Base-by-base conservation (phyloP, 2,888 invertebrate genomes). In the Malthinus seriepunctatus region DNA sequence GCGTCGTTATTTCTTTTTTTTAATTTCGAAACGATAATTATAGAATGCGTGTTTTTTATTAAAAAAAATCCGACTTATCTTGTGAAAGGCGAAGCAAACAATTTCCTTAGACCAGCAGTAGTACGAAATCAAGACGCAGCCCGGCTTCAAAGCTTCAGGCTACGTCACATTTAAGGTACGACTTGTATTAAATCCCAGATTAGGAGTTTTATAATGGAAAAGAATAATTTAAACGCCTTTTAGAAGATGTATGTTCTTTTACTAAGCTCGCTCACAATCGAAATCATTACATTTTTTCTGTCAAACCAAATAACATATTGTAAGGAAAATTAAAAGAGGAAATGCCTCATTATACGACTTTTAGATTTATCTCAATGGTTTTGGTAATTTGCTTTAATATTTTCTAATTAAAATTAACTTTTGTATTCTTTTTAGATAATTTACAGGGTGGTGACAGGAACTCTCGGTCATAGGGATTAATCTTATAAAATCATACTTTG, bases 121-220 rank as follows among this genome's bases (percentile, higher is more conserved):
- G 51, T 51, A 46, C 56, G 63, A 65, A 63, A 62, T 62, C 65
- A 60, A 60, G 62, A 53, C 60, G 62, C 62, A 60, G 58, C 62
- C 60, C 65, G 62, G 59, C 54, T 63, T 60, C 57, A 50, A 53
- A 63, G 68, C 67, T 67, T 62, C 52, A 59, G 69, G 70, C 66
- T 69, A 66, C 67, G 70, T 68, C 68, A 70, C 68, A 66, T 68
- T 72, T 68, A 69, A 69, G 70, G 64, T 66, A 69, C 63, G 69
- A 70, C 68, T 72, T 68, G 69, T 70, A 71, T 71, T 70, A 72
- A 73, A 73, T 71, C 71, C 69, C 63, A 62, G 73, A 71, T 74
- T 74, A 74, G 74, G 73, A 74, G 74, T 76, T 76, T 74, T 74
- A 74, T 76, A 76, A 74, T 74, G 73, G 74, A 73, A 23, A 74